Percentiles rank a stretch among this genome's conserved stretches.
Evolutionary conservation across 2,888 invertebrate genomes (phyloP).

Genomic region (Pammene fasciana): DNA sequence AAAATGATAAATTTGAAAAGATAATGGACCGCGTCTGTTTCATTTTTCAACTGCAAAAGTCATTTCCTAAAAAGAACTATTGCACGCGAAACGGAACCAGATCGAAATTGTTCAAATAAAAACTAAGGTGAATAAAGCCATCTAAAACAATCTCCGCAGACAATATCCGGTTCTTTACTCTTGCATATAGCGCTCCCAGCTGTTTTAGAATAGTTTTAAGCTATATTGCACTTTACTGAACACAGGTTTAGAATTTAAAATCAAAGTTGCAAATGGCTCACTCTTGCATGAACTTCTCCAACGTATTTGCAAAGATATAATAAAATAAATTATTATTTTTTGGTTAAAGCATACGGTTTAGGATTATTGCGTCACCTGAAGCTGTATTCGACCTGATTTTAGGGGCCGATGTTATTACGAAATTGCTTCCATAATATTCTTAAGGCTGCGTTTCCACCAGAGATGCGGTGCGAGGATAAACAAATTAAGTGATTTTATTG

Average conservation of each 20-base stretch:
- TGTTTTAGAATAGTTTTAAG: slow-evolving; percentile 15
- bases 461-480: no score
- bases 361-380: not conserved
- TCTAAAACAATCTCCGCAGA: slow-evolving; percentile 70
- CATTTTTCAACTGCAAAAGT: not conserved
- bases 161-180: slow-evolving; percentile 64
- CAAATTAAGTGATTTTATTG: no score
- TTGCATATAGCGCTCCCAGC: slow-evolving; percentile 47
- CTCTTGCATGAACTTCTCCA: slow-evolving; percentile 20
- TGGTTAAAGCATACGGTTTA: not conserved
- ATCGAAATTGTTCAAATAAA: slow-evolving; percentile 33
- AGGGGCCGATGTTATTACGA: not conserved
- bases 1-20: no score
- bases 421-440: no score
- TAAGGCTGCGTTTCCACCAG: no score
- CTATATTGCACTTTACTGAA: slow-evolving; percentile 22
- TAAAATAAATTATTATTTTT: not conserved
- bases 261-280: not conserved
- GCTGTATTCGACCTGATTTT: not conserved
- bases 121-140: slow-evolving; percentile 50
- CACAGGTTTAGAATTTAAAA: not conserved
- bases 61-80: slow-evolving; percentile 34
- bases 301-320: slow-evolving; percentile 16
- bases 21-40: no score
- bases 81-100: slow-evolving; percentile 38